These are phyloP conservation scores for Ferdinandea cuprea DNA, from an alignment of 2,888 invertebrate species.

Conservation along the genomic window DNA sequence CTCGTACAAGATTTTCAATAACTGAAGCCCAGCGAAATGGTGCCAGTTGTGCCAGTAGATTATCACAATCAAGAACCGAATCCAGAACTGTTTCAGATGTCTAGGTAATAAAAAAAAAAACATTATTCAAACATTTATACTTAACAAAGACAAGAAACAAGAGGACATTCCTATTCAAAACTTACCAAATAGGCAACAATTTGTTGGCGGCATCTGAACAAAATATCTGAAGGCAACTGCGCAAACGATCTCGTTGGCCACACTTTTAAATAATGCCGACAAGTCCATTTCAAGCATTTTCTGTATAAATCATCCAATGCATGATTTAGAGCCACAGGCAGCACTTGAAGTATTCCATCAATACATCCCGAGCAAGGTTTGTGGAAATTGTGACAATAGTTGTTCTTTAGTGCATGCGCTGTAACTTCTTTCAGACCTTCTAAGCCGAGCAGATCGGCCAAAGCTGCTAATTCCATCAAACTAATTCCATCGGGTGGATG, in stretches of 20 bases:
- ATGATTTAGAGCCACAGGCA: constrained; percentile 93
- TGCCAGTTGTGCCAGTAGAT: constrained; percentile 89
- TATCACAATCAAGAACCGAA: constrained; percentile 92
- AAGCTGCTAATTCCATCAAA: constrained; percentile 92
- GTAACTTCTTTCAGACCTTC: constrained; percentile 97
- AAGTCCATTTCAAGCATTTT: constrained; percentile 94
- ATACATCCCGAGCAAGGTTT: constrained; percentile 95
- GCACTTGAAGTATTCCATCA: constrained; percentile 93
- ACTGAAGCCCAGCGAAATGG: constrained; percentile 92
- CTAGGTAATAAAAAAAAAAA: constrained; percentile 81
- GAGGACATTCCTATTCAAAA: constrained; percentile 11
- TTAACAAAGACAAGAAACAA: too few relatives aligned
- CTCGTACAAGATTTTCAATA: constrained; percentile 88
- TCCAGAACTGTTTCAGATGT: constrained; percentile 92
- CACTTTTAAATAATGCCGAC: constrained; percentile 92
- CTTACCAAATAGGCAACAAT: constrained; percentile 90
- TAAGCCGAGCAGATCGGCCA: constrained; percentile 94
- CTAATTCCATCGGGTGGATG: constrained; percentile 94
- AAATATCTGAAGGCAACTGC: constrained; percentile 90
- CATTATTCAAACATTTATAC: background rate
- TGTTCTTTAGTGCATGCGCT: constrained; percentile 92
- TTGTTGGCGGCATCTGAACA: constrained; percentile 93
- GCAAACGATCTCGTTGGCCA: constrained; percentile 97
- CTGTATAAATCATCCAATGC: constrained; percentile 94
- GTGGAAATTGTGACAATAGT: constrained; percentile 97